Conservation (phyloP, 2,113 vertebrate species). For the Passerina amoena region DNA sequence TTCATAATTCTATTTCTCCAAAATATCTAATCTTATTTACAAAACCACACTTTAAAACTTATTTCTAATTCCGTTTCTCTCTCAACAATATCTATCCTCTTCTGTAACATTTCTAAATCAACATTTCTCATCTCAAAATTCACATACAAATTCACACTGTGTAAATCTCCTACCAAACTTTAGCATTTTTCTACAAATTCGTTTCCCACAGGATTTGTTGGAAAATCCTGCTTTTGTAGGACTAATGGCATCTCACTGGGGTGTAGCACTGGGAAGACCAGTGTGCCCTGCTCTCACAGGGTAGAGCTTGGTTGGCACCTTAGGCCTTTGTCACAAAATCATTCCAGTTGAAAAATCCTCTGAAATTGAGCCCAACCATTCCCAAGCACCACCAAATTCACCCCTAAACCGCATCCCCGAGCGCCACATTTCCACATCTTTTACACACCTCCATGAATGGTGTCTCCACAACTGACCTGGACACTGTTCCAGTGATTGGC, state of each 20-base stretch:
- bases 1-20: neutral
- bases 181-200: neutral
- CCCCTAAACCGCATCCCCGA: neutral
- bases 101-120: neutral
- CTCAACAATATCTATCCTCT: neutral
- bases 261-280: neutral
- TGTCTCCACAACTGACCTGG: neutral
- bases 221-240: neutral
- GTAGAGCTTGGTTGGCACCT: neutral
- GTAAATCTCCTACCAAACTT: neutral
- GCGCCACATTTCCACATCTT: accelerated
- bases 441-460: too few relatives aligned
- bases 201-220: neutral
- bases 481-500: neutral
- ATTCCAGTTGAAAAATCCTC: neutral
- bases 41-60: neutral
- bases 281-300: neutral
- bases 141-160: neutral
- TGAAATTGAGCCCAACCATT: neutral
- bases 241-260: neutral
- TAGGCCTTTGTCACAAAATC: neutral
- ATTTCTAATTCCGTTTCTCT: neutral
- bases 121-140: neutral
- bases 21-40: neutral
- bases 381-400: neutral